phyloP scores from a whole-genome alignment of 1,140 invertebrate genomes.

The Drosophila cardini region DNA sequence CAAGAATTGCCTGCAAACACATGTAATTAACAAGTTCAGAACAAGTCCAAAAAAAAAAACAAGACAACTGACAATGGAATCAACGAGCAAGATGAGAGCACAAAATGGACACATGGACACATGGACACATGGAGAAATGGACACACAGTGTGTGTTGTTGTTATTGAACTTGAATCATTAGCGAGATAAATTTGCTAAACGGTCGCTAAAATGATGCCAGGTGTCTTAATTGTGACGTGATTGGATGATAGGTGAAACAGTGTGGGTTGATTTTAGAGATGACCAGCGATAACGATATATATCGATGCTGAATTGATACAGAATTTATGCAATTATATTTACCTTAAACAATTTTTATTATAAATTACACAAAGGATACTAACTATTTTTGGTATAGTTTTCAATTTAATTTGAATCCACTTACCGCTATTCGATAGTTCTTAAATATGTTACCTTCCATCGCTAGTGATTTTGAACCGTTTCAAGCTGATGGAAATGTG shows the following conservation, averaged over 20 bases:
- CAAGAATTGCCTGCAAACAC: constrained; percentile 4
- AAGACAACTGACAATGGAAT: background rate
- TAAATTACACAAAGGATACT: too few species aligned
- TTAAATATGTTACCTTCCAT: too few species aligned
- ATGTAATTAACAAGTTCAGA: constrained; percentile 20
- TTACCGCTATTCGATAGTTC: too few species aligned
- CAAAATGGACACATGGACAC: constrained; percentile 9
- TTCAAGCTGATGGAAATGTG: background rate
- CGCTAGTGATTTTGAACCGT: background rate
- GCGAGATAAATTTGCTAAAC: constrained; percentile 26
- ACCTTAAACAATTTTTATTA: too few species aligned
- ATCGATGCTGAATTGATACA: too few species aligned
- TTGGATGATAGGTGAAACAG: constrained; percentile 27
- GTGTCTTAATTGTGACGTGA: constrained; percentile 68
- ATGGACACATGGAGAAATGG: background rate
- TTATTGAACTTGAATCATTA: constrained; percentile 23
- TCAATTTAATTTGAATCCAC: too few species aligned
- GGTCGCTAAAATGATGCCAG: constrained; percentile 54
- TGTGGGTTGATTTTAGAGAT: too few species aligned
- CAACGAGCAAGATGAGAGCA: constrained; percentile 14
- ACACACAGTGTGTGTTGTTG: constrained; percentile 1
- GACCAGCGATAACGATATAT: too few species aligned
- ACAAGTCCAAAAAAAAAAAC: background rate
- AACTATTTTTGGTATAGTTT: too few species aligned
- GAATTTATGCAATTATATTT: too few species aligned